Base-by-base conservation (phyloP, 2,888 invertebrate species). In the Pterobdella sp. region DNA sequence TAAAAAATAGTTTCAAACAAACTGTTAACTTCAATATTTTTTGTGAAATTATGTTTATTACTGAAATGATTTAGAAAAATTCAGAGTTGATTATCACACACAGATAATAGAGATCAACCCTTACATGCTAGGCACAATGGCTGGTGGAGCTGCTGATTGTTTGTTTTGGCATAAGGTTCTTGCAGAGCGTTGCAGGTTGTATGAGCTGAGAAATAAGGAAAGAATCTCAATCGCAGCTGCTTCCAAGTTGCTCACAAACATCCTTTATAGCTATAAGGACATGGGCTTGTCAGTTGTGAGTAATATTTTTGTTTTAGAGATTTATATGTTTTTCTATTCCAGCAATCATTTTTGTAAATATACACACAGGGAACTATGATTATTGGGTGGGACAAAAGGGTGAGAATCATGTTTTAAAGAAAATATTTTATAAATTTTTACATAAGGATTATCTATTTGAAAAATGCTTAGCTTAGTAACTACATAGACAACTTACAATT, bases 101-200 rank as follows among this genome's bases (percentile, higher is more conserved):
- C 42, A 56, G 60, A 56, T 56, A 82, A 93, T 98, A 1, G 94
- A 94, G 85, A 96, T 99, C 80, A 96, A 96, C 85, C 91, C 95
- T 77, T 95, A 92, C 80, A 87, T 98, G 77, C 87, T 99, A 78
- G 97, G 94, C 84, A 98, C 98, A 0, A 88, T 98, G 84, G 97
- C 97, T 76, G 98, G 98, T 68, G 98, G 98, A 77, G 98, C 98
- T 1, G 98, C 98, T 0, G 98, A 98, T 86, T 98, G 98, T 81
- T 92, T 94, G 0, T 99, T 95, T 84, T 98, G 98, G 98, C 95
- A 96, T 84, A 87, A 97, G 68, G 93, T 96, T 22, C 86, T 98
- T 4, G 89, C 96, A 0, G 95, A 94, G 83, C 94, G 97, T 81
- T 96, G 96, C 82, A 84, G 84, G 85, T 87, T 98, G 81, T 96